Conservation (phyloP, 1,140 invertebrate genomes). For the Nautilus pompilius region DNA sequence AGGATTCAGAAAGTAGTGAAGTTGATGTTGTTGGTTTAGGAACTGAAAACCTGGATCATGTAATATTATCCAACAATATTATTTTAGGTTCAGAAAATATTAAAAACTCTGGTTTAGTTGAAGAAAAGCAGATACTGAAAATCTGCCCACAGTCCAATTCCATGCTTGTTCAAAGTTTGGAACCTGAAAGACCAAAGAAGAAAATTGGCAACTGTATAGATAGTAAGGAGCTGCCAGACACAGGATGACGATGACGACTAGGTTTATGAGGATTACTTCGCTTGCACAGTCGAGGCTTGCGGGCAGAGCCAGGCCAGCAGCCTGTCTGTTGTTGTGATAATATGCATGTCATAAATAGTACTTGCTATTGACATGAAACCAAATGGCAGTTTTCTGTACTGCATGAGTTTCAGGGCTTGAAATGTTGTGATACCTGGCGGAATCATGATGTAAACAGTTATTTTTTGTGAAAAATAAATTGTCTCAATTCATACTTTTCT, state of each 20-base stretch:
- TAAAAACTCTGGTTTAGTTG: not conserved
- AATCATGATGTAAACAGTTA: constrained; percentile 3
- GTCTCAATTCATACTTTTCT: constrained; percentile 12
- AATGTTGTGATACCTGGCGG: constrained; percentile 3
- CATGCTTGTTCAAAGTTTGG: not conserved
- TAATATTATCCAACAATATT: constrained; percentile 8
- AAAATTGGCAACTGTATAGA: too few relatives aligned
- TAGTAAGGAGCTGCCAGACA: too few relatives aligned
- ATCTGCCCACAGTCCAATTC: not conserved
- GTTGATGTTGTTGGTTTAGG: constrained; percentile 1
- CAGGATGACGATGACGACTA: too few relatives aligned
- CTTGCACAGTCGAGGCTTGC: too few relatives aligned
- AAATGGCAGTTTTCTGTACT: constrained; percentile 4
- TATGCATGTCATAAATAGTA: too few relatives aligned
- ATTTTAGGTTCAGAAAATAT: not conserved
- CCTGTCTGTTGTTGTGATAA: too few relatives aligned
- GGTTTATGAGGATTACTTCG: too few relatives aligned
- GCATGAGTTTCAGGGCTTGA: constrained; percentile 4
- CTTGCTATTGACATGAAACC: too few relatives aligned
- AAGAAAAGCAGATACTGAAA: not conserved
- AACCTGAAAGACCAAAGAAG: too few relatives aligned
- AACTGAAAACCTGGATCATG: not conserved
- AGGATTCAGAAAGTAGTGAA: constrained; percentile 16
- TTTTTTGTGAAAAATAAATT: constrained; percentile 6
- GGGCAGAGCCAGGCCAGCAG: too few relatives aligned